A percentile compares a stretch with the other conserved stretches of the same genome.
These are phyloP conservation scores for Patella ulyssiponensis DNA, from an alignment of 2,888 invertebrate species.

Conservation along the genomic window DNA sequence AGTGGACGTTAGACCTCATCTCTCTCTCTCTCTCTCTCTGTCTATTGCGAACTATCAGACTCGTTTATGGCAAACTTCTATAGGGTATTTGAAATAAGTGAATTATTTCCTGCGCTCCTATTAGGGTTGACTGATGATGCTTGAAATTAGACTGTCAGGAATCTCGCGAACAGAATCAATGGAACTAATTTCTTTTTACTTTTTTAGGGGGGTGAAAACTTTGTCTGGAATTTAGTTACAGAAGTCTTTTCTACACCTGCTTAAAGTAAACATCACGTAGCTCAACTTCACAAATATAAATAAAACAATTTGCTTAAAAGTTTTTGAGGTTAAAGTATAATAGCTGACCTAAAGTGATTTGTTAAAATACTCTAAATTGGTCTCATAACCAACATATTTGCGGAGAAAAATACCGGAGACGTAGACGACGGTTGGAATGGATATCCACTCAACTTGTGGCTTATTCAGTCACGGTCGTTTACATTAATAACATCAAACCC, in stretches of 20 bases:
- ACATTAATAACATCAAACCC: not conserved
- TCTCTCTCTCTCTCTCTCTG: too few relatives aligned
- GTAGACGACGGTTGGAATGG: too few relatives aligned
- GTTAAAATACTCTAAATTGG: not conserved
- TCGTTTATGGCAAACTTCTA: too few relatives aligned
- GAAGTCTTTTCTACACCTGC: not conserved
- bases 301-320: not conserved
- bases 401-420: not conserved
- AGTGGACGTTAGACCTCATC: too few relatives aligned
- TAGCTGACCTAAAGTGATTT: conserved; percentile 3
- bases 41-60: too few relatives aligned
- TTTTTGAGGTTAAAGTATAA: not conserved
- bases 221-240: too few relatives aligned
- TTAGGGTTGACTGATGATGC: conserved; percentile 1
- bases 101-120: too few relatives aligned
- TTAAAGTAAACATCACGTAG: not conserved
- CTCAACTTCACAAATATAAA: not conserved
- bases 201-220: too few relatives aligned
- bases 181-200: too few relatives aligned
- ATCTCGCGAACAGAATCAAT: not conserved
- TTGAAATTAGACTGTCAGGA: conserved; percentile 6
- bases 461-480: not conserved
- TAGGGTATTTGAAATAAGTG: too few relatives aligned
- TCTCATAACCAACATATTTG: not conserved
- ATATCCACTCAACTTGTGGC: too few relatives aligned